A percentile compares a stretch with the other conserved stretches of the same genome.
These are phyloP conservation scores for Otus scops DNA, from an alignment of 2,797 vertebrate species.

Conservation along the genomic window DNA sequence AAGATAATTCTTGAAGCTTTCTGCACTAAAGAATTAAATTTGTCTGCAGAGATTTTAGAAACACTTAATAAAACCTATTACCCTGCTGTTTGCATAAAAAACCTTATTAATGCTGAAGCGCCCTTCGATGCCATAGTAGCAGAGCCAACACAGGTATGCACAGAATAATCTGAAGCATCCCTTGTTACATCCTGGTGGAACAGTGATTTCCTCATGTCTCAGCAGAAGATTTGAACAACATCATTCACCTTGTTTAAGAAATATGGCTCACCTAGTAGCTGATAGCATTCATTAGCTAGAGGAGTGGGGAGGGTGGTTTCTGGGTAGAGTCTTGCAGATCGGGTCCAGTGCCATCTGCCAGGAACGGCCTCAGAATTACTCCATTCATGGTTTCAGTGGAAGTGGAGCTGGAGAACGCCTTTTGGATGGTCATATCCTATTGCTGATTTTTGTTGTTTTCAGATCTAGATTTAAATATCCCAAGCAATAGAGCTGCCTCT, in stretches of 20 bases:
- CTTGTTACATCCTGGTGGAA: neutral
- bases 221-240: neutral
- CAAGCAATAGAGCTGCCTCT: neutral
- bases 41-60: slow-evolving; percentile 5
- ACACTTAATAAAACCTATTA: neutral
- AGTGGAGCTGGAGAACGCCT: neutral
- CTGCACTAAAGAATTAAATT: neutral
- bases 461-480: neutral
- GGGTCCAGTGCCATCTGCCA: neutral
- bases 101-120: neutral
- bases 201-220: neutral
- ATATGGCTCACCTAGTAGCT: neutral
- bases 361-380: neutral
- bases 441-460: neutral
- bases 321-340: neutral
- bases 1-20: neutral
- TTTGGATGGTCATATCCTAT: neutral
- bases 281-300: neutral
- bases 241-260: neutral
- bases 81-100: neutral
- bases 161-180: neutral
- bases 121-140: neutral
- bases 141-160: neutral
- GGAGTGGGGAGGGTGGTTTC: neutral
- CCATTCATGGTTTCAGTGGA: rapidly evolving